Evolutionary conservation across 2,888 invertebrate species (phyloP).

Genomic region (Lissocephala sabroskyi): DNA sequence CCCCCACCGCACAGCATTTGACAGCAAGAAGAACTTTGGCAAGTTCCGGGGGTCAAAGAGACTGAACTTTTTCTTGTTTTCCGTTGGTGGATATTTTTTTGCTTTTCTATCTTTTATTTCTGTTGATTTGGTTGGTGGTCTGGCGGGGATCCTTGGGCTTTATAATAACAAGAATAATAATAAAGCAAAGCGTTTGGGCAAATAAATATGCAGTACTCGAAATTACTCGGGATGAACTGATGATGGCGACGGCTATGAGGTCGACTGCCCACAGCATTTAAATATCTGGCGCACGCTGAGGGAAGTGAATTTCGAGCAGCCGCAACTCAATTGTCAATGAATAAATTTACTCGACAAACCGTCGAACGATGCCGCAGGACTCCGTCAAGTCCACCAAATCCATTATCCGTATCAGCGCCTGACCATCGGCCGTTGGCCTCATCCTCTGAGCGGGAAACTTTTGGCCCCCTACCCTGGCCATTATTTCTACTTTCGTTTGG

Average conservation of each 20-base stretch:
- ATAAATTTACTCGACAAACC: constrained; percentile 51
- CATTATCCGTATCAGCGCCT: constrained; percentile 61
- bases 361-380: background rate
- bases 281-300: constrained; percentile 24
- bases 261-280: no score
- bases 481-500: constrained; percentile 43
- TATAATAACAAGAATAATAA: constrained; percentile 53
- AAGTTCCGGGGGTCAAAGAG: constrained; percentile 15
- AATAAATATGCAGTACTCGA: constrained; percentile 67
- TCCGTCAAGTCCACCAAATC: constrained; percentile 52
- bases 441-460: constrained; percentile 30
- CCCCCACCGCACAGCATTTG: constrained; percentile 16
- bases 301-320: constrained; percentile 59
- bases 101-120: constrained; percentile 7
- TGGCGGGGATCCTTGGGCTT: constrained; percentile 1
- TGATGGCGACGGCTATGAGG: constrained; percentile 23
- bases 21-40: constrained; percentile 21
- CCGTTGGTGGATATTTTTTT: background rate
- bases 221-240: constrained; percentile 58
- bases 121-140: no score
- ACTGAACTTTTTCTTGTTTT: constrained; percentile 12
- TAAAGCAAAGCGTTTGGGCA: constrained; percentile 56
- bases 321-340: constrained; percentile 69
- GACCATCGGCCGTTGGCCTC: constrained; percentile 36
- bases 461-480: no score